Evolutionary conservation across 1,140 invertebrate genomes (phyloP), one percentile per base, ranked within the genome.

Genomic region (Dinoponera quadriceps): DNA sequence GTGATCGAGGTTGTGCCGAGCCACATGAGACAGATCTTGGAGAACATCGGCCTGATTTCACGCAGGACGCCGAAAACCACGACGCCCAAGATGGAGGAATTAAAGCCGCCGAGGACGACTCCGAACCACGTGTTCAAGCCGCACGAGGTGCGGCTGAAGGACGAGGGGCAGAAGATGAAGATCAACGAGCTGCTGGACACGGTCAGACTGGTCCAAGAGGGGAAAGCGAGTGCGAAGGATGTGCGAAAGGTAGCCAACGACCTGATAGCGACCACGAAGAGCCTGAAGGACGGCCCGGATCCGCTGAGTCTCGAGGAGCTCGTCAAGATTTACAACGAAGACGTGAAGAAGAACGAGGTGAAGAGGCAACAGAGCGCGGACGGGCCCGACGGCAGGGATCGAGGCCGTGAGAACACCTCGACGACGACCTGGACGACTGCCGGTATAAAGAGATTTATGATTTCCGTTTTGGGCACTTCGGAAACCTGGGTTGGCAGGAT

Each of bases 101-200:
- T 75, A 44, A 71, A 88, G 54, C 44, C 75, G 0, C 89, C 77
- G 3, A 78, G 57, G 22, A 74, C 77, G 0, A 54, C 84, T 1
- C 91, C 85, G 63, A 81, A 91, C 2, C 94, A 95, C 63, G 89
- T 95, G 38, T 95, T 95, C 82, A 95, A 95, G 29, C 95, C 94
- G 0, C 92, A 93, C 9, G 92, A 95, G 27, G 85, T 87, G 0
- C 55, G 29, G 1, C 25, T 93, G 11, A 88, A 90, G 7, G 86
- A 94, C 14, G 87, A 91, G 4, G 87, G 90, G 4, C 93, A 95
- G 44, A 91, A 88, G 20, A 84, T 91, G 4, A 94, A 94, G 63
- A 94, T 95, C 22, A 92, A 93, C 25, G 91, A 95, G 75, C 89
- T 95, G 0, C 62, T 95, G 20, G 87, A 92, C n/a, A 95, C 93